Base-by-base conservation (phyloP, 2,113 vertebrate species). In the Zosterops borbonicus region DNA sequence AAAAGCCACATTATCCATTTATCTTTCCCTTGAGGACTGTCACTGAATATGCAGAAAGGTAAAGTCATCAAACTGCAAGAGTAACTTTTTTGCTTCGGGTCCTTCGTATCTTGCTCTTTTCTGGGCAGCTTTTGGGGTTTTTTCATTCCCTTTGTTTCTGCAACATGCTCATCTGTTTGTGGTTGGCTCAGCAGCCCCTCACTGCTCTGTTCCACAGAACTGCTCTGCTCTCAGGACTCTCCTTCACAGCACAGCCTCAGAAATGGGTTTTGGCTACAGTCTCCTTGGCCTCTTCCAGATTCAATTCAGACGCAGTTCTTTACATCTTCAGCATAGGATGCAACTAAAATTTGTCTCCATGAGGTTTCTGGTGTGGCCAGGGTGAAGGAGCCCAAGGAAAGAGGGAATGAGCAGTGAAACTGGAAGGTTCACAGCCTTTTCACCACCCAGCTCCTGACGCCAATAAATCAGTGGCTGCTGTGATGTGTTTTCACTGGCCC, bases 131-230 rank as follows among this genome's bases (percentile, higher is more conserved):
- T 85, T 69, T 58, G 1, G 12, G 7, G 2, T n/a, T 50, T 59
- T 83, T 29, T 23, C 41, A 22, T 11, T 69, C 25, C 9, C 1
- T 68, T 62, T 75, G 9, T 80, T 74, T 80, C 56, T 94, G 73
- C 42, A 89, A 23, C 10, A 5, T 0, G 0, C 9, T 16, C 24
- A 15, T 67, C 39, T 14, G 1, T 60, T 68, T 73, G 41, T 37
- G 31, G 5, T 14, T 84, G 62, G 10, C n/a, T 74, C 22, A 56
- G n/a, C 58, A 80, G 39, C 20, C 29, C 3, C 15, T 67, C 80
- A 39, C 12, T 56, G 9, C 41, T 95, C 33, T 76, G 10, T 63
- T 67, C 68, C 9, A 6, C 44, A 53, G 65, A 90, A 25, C 11
- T 42, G n/a, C 35, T 13, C 3, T 29, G 42, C 39, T 89, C 39